phyloP scores from a whole-genome alignment of 2,888 invertebrate genomes.

The Ctenicera cuprea region DNA sequence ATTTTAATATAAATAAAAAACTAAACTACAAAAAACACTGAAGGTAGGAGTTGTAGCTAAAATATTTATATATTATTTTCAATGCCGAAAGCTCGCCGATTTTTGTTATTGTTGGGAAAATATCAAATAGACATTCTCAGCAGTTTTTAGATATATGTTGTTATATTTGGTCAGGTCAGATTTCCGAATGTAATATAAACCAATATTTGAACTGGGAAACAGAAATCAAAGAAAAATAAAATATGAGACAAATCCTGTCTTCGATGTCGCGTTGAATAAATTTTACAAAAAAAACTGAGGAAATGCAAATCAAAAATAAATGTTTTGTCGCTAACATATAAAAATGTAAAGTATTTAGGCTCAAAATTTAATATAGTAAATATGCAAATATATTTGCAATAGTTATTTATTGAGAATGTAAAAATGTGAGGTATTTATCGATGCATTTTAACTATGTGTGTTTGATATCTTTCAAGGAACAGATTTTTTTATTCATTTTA shows the following conservation, averaged over 20 bases:
- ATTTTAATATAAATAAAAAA: not conserved
- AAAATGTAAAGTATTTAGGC: no score
- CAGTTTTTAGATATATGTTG: not conserved
- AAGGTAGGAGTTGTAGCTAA: no score
- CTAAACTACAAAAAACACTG: no score
- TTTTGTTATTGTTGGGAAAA: slow-evolving; percentile 14
- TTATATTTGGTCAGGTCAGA: slow-evolving; percentile 55
- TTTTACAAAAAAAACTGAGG: slow-evolving; percentile 3
- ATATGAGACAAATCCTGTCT: not conserved
- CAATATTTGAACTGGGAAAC: slow-evolving; percentile 61
- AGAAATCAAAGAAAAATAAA: slow-evolving; percentile 41
- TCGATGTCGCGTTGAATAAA: not conserved
- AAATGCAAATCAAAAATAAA: no score
- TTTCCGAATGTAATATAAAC: slow-evolving; percentile 66
- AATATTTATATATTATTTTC: not conserved
- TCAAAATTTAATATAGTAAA: no score
- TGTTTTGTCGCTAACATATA: no score
- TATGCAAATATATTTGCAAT: no score
- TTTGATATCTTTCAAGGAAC: no score
- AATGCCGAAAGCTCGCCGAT: not conserved
- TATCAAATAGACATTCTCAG: slow-evolving; percentile 5
- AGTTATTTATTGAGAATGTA: no score
- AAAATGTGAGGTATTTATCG: no score
- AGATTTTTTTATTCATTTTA: no score
- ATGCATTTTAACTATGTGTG: no score